phyloP scores from a whole-genome alignment of 1,140 invertebrate species.

The Trachelipus rathkii region DNA sequence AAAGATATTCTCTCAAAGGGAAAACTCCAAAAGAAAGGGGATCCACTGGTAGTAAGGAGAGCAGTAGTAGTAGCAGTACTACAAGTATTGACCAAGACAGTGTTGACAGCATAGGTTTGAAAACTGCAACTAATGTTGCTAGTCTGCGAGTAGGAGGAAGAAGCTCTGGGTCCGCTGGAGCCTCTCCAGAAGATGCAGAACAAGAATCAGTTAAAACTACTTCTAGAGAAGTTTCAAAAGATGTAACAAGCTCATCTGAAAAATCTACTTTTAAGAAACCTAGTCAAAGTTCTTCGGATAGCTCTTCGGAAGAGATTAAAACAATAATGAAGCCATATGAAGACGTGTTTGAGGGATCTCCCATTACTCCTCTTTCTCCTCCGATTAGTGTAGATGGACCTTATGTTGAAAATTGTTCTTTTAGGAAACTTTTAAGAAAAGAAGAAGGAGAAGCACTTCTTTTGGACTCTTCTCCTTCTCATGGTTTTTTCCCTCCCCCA shows the following conservation, averaged over 20 bases:
- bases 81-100: constrained; percentile 21
- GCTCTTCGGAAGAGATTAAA: background rate
- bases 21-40: constrained; percentile 27
- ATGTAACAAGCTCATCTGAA: background rate
- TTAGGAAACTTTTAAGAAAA: background rate
- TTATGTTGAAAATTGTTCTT: background rate
- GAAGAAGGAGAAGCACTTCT: background rate
- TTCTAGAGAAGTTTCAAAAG: background rate
- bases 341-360: background rate
- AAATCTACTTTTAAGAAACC: background rate
- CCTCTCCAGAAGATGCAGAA: constrained; percentile 20
- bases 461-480: constrained; percentile 3
- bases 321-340: background rate
- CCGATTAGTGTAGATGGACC: background rate
- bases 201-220: background rate
- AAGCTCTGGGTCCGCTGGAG: constrained; percentile 22
- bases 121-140: background rate
- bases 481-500: background rate
- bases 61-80: constrained; percentile 39
- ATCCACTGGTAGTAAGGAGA: constrained; percentile 32
- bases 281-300: background rate
- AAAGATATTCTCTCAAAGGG: background rate
- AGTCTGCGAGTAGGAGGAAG: constrained; percentile 25
- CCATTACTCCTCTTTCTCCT: background rate
- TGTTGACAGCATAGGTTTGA: background rate